phyloP scores from a whole-genome alignment of 2,113 vertebrate species.

The Aspidoscelis tigris region DNA sequence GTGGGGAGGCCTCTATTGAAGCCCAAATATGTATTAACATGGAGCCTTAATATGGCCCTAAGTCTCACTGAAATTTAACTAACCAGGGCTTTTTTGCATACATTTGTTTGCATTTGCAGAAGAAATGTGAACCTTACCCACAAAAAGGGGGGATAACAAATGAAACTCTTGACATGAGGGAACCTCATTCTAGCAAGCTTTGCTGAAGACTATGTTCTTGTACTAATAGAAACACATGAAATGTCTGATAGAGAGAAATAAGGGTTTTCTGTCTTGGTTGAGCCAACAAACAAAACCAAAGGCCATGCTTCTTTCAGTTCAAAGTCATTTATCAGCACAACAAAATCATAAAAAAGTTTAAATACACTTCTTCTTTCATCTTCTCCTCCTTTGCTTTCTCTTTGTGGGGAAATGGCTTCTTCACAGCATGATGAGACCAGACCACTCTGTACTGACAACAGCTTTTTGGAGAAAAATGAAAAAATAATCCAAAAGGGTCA shows the following conservation, averaged over 20 bases:
- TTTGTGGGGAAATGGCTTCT: not conserved
- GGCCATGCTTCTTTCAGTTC: conserved; percentile 21
- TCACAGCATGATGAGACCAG: not conserved
- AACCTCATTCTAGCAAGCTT: not conserved
- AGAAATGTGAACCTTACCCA: conserved; percentile 11
- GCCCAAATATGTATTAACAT: too few species aligned
- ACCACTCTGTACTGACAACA: conserved; percentile 21
- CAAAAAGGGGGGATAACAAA: too few species aligned
- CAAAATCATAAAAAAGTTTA: conserved; percentile 31
- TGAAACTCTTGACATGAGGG: conserved; percentile 44
- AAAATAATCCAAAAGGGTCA: conserved; percentile 5
- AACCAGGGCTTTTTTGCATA: not conserved
- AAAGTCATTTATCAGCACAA: conserved; percentile 43
- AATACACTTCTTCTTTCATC: conserved; percentile 32
- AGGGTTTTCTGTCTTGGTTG: conserved; percentile 46
- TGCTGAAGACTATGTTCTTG: conserved; percentile 30
- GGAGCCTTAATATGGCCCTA: too few species aligned
- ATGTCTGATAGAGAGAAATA: conserved; percentile 51
- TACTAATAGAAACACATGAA: conserved; percentile 40
- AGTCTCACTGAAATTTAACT: not conserved
- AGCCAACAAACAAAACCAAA: conserved; percentile 54
- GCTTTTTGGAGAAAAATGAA: conserved; percentile 28
- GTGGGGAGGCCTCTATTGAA: too few species aligned
- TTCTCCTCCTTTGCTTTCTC: conserved; percentile 28
- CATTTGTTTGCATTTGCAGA: not conserved